Evolutionary conservation across 2,797 vertebrate genomes (phyloP).

Genomic region (Cynodonichthys magdalenae): DNA sequence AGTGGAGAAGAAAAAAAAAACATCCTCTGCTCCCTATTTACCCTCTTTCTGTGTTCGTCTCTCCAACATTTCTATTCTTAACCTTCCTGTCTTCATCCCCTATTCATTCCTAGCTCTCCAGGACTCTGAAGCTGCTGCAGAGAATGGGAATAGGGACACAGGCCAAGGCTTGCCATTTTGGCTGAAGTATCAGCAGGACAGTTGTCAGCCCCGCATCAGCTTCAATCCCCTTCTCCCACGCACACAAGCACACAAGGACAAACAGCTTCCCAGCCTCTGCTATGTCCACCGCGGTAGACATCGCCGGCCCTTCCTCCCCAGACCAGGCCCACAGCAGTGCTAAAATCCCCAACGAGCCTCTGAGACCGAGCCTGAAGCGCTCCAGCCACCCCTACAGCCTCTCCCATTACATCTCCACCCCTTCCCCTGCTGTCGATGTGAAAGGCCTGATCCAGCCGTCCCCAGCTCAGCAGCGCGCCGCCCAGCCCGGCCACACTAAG

Average conservation of each 20-base stretch:
- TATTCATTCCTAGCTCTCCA: conserved; percentile 71
- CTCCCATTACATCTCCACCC: conserved; percentile 92
- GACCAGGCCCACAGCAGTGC: conserved; percentile 92
- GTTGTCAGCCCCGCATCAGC: conserved; percentile 73
- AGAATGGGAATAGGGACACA: conserved; percentile 82
- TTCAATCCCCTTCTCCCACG: conserved; percentile 66
- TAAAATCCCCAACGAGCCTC: conserved; percentile 95
- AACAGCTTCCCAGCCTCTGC: conserved; percentile 59
- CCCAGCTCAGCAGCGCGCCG: conserved; percentile 87
- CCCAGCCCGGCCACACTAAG: conserved; percentile 87
- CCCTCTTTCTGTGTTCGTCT: conserved; percentile 50
- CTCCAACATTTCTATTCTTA: conserved; percentile 72
- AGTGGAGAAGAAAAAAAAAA: not conserved
- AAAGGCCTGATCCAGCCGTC: conserved; percentile 92
- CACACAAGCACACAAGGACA: conserved; percentile 57
- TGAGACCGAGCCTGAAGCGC: conserved; percentile 96
- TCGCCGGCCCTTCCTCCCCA: conserved; percentile 84
- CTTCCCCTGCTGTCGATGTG: conserved; percentile 84
- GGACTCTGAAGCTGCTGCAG: conserved; percentile 75
- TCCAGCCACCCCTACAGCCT: conserved; percentile 87
- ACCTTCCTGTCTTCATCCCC: conserved; percentile 69
- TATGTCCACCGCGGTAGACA: conserved; percentile 81
- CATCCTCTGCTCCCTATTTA: conserved; percentile 45
- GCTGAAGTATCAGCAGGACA: conserved; percentile 81
- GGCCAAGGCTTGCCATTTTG: conserved; percentile 80